Percentiles rank a stretch among this genome's conserved stretches.
Evolutionary conservation across 2,888 invertebrate genomes (phyloP).

Genomic region (Drosophila lacicola): DNA sequence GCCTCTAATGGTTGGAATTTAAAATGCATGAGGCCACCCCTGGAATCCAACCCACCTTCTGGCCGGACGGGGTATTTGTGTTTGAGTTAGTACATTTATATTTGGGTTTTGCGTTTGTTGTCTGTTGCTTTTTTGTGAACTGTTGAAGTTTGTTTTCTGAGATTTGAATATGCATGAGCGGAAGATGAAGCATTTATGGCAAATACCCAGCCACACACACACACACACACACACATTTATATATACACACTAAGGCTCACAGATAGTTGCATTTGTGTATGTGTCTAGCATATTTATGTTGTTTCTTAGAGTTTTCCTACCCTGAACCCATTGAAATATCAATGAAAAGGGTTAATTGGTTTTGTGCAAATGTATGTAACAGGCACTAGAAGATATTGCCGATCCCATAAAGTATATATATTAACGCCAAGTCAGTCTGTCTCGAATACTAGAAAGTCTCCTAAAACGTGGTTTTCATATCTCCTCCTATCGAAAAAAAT

Average conservation of each 20-base stretch:
- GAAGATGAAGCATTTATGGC: conserved; percentile 75
- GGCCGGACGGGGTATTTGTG: conserved; percentile 17
- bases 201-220: conserved; percentile 21
- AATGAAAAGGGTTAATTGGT: no score
- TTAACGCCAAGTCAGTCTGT: no score
- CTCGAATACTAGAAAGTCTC: no score
- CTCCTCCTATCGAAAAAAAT: no score
- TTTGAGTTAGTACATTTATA: conserved; percentile 38
- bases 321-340: no score
- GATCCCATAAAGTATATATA: no score
- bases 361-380: no score
- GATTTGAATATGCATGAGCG: conserved; percentile 78
- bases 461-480: no score
- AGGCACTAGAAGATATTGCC: no score
- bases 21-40: conserved; percentile 68
- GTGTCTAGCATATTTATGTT: conserved; percentile 72
- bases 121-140: conserved; percentile 52
- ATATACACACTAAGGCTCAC: conserved; percentile 23
- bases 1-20: conserved; percentile 74
- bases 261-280: conserved; percentile 45
- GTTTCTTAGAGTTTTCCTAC: conserved; percentile 16
- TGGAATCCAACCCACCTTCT: not conserved
- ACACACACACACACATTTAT: not conserved
- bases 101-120: conserved; percentile 31
- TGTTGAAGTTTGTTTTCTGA: conserved; percentile 77